Conservation (phyloP, 2,888 invertebrate species). For the Abrostola tripartita region DNA sequence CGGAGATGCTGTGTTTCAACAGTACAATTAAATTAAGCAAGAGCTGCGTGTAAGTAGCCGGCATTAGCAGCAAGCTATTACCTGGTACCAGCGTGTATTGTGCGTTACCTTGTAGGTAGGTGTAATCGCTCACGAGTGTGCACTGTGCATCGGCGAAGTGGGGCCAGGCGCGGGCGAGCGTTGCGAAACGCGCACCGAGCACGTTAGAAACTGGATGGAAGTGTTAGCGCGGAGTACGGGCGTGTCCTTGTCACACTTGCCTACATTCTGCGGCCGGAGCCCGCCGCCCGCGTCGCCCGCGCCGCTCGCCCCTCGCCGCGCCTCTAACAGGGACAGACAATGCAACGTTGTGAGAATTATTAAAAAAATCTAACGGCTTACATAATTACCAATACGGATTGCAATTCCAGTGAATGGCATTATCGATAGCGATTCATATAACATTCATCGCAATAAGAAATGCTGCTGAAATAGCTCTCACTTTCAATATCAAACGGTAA, state of each 20-base stretch:
- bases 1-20: conserved; percentile 6
- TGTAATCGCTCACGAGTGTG: conserved; percentile 76
- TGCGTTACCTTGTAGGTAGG: conserved; percentile 75
- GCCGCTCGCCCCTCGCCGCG: conserved; percentile 67
- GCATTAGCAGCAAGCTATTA: conserved; percentile 55
- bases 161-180: conserved; percentile 74
- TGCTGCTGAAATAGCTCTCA: conserved; percentile 36
- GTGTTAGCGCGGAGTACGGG: conserved; percentile 86
- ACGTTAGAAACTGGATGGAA: conserved; percentile 88
- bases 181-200: conserved; percentile 85
- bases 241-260: conserved; percentile 89
- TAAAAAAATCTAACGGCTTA: conserved; percentile 74
- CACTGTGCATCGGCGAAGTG: conserved; percentile 78
- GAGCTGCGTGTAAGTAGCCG: conserved; percentile 13
- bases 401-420: conserved; percentile 31
- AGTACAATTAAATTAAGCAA: conserved; percentile 20
- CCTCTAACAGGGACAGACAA: conserved; percentile 81
- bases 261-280: conserved; percentile 85
- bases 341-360: conserved; percentile 79
- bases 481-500: conserved; percentile 29
- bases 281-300: conserved; percentile 78
- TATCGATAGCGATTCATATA: conserved; percentile 14
- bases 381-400: conserved; percentile 58
- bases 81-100: conserved; percentile 63
- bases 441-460: conserved; percentile 27